Percentiles rank a stretch among this genome's conserved stretches.
phyloP scores from a whole-genome alignment of 2,797 vertebrate genomes.

The Micropoecilia bifurca region DNA sequence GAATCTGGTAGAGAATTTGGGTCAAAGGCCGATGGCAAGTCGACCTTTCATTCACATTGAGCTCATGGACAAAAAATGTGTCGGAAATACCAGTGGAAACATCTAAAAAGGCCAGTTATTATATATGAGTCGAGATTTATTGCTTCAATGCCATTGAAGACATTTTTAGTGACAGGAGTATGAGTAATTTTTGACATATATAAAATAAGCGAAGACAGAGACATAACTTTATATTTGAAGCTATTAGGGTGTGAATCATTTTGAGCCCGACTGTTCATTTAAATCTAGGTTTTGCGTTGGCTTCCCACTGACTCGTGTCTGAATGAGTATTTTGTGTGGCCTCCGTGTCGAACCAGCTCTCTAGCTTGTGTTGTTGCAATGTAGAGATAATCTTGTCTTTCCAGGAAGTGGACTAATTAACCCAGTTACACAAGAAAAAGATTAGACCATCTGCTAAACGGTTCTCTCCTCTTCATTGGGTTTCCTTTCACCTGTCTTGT shows the following conservation, averaged over 20 bases:
- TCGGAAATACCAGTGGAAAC: not conserved
- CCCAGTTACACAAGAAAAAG: conserved; percentile 59
- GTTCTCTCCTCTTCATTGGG: conserved; percentile 6
- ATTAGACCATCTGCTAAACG: conserved; percentile 57
- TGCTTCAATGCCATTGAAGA: not conserved
- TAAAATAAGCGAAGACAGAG: not conserved
- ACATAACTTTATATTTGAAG: not conserved
- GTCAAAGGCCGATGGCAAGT: not conserved
- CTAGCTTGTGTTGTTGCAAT: conserved; percentile 19
- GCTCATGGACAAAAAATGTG: not conserved
- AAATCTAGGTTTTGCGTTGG: not conserved
- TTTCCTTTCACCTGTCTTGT: conserved; percentile 7
- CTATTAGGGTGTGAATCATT: not conserved
- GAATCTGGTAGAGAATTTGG: not conserved
- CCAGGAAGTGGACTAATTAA: conserved; percentile 44
- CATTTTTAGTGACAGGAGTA: not conserved
- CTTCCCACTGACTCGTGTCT: not conserved
- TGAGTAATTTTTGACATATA: not conserved
- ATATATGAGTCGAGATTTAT: not conserved
- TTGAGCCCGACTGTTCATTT: not conserved
- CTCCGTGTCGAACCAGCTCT: not conserved
- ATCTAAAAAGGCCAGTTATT: not conserved
- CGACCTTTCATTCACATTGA: not conserved
- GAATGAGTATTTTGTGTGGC: not conserved
- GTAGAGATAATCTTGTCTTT: conserved; percentile 40